phyloP scores from a whole-genome alignment of 2,113 vertebrate species.

The Myotis davidii region DNA sequence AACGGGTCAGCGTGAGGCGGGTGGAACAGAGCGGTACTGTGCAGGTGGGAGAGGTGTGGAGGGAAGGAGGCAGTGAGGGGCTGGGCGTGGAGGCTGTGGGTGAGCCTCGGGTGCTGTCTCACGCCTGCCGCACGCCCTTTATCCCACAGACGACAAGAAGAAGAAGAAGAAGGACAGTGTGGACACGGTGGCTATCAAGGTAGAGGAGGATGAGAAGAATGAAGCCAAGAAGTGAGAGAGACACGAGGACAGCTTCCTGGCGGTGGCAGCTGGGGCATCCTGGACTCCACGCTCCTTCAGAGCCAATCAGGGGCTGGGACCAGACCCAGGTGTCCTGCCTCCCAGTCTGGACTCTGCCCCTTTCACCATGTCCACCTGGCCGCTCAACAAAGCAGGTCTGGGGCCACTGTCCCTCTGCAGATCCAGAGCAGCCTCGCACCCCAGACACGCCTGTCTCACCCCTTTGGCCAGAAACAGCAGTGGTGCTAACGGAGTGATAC shows the following conservation, averaged over 20 bases:
- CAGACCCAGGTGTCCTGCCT: neutral
- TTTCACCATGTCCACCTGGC: neutral
- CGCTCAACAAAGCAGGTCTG: neutral
- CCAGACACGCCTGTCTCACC: neutral
- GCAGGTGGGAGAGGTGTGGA: neutral
- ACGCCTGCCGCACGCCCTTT: rapidly evolving
- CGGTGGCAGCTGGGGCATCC: neutral
- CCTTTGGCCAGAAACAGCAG: neutral
- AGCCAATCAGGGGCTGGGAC: neutral
- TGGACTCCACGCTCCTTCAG: neutral
- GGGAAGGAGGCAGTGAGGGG: neutral
- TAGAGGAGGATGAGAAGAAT: conserved; percentile 75
- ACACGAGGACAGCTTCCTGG: conserved; percentile 38
- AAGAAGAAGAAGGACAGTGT: conserved; percentile 78
- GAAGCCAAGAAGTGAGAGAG: conserved; percentile 72
- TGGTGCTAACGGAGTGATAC: neutral
- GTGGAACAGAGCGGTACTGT: neutral
- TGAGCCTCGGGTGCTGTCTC: neutral
- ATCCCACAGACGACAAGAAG: conserved; percentile 67
- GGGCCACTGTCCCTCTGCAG: neutral
- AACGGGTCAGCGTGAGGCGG: neutral
- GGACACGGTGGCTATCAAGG: conserved; percentile 79
- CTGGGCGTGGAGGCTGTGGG: neutral
- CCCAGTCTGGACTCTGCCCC: neutral
- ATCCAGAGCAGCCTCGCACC: neutral